A percentile compares a stretch with the other conserved stretches of the same genome.
Evolutionary conservation across 2,888 invertebrate species (phyloP).

Genomic region (Artemia sinica): DNA sequence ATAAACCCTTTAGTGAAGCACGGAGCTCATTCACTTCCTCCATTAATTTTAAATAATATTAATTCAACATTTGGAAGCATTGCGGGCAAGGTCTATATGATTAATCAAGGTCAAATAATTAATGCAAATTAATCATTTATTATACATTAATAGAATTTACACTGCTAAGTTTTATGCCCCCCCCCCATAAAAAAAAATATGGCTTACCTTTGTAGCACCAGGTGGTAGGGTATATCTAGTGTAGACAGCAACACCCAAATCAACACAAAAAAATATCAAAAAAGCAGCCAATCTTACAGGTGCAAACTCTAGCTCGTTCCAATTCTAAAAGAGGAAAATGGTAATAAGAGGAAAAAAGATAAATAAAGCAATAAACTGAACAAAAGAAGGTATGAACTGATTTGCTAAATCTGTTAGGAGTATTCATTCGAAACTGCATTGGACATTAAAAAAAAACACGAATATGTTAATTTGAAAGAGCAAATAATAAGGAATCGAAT

Average conservation of each 20-base stretch:
- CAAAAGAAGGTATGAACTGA: background rate
- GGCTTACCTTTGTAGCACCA: constrained; percentile 39
- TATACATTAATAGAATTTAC: too few relatives aligned
- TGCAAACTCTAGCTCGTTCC: constrained; percentile 90
- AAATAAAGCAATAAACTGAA: background rate
- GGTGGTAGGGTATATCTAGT: constrained; percentile 51
- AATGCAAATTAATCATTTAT: too few relatives aligned
- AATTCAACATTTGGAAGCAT: background rate
- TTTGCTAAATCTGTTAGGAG: too few relatives aligned
- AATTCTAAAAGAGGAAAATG: constrained; percentile 49
- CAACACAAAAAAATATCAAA: constrained; percentile 56
- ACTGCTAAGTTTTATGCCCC: too few relatives aligned
- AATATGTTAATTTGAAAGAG: too few relatives aligned
- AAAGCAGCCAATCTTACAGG: constrained; percentile 66
- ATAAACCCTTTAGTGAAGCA: background rate
- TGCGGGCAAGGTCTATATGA: too few relatives aligned
- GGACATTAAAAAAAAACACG: too few relatives aligned
- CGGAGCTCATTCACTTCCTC: background rate
- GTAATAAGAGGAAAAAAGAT: constrained; percentile 16
- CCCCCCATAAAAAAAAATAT: background rate
- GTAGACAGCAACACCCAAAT: constrained; percentile 78
- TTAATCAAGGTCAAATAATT: background rate
- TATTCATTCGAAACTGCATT: too few relatives aligned
- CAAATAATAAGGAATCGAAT: too few relatives aligned
- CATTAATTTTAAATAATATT: constrained; percentile 10